These are phyloP conservation scores for Tromatobia lineatoria DNA, from an alignment of 2,888 invertebrate genomes.

Conservation along the genomic window DNA sequence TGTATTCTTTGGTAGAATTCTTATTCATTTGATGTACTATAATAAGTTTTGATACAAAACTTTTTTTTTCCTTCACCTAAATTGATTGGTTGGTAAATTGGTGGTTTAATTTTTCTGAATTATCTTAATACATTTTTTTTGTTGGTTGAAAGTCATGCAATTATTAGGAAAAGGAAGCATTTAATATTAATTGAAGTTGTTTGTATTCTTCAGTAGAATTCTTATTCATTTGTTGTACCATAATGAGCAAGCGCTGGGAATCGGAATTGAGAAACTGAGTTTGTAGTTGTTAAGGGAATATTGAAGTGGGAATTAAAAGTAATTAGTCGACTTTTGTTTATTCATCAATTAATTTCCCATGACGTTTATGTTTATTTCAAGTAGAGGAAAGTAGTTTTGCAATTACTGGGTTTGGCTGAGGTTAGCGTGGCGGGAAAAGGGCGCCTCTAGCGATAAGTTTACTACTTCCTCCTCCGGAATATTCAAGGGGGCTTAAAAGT, in stretches of 20 bases:
- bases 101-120: too few species aligned
- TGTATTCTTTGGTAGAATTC: too few species aligned
- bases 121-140: neutral
- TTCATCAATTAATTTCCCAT: conserved; percentile 4
- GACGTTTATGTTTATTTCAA: neutral
- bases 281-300: neutral
- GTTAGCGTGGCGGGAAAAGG: neutral
- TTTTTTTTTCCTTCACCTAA: neutral
- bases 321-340: neutral
- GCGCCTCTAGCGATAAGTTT: neutral
- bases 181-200: neutral
- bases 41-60: too few species aligned
- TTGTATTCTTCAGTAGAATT: neutral
- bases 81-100: too few species aligned
- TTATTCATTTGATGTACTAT: too few species aligned
- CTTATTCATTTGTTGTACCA: neutral
- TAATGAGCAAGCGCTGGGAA: neutral
- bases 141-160: neutral
- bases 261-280: neutral
- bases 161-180: neutral
- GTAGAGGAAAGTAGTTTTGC: neutral
- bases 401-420: neutral
- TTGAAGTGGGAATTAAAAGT: neutral
- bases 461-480: neutral
- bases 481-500: conserved; percentile 1